A percentile compares a stretch with the other conserved stretches of the same genome.
Conservation (phyloP, 2,113 vertebrate species). For the Mirza zaza region DNA sequence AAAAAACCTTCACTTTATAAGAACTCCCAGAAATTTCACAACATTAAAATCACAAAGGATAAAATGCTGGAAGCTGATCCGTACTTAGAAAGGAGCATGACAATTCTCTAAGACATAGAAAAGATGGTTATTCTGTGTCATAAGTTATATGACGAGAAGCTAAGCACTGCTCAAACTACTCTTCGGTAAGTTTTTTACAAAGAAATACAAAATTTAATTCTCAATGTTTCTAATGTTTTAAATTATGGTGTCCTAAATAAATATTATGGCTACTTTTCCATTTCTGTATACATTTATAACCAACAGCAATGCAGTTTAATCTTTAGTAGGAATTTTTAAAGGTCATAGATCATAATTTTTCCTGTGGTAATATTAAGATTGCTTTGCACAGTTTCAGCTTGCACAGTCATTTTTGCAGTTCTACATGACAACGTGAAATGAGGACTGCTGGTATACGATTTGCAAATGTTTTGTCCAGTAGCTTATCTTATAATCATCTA, state of each 20-base stretch:
- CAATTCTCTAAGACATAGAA: not conserved
- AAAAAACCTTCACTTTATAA: not conserved
- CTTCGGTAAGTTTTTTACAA: not conserved
- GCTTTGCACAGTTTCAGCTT: not conserved
- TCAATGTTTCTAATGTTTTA: not conserved
- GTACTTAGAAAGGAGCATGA: not conserved
- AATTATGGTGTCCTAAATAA: not conserved
- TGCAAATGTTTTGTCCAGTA: not conserved
- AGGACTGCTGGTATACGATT: not conserved
- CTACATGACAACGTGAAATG: not conserved
- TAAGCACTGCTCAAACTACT: not conserved
- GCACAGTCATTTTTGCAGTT: not conserved
- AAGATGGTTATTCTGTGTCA: not conserved
- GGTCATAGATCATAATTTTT: not conserved
- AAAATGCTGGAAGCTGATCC: not conserved
- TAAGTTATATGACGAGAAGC: not conserved
- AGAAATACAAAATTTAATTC: not conserved
- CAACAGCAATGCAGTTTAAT: not conserved
- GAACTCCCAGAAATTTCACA: not conserved
- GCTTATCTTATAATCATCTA: not conserved
- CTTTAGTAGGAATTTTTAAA: not conserved
- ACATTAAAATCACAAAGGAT: not conserved
- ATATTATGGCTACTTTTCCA: not conserved
- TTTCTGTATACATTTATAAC: not conserved
- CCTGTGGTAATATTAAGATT: not conserved